Percentiles rank a stretch among this genome's conserved stretches.
Conservation (phyloP, 2,113 vertebrate species). For the Pleuronectes platessa region DNA sequence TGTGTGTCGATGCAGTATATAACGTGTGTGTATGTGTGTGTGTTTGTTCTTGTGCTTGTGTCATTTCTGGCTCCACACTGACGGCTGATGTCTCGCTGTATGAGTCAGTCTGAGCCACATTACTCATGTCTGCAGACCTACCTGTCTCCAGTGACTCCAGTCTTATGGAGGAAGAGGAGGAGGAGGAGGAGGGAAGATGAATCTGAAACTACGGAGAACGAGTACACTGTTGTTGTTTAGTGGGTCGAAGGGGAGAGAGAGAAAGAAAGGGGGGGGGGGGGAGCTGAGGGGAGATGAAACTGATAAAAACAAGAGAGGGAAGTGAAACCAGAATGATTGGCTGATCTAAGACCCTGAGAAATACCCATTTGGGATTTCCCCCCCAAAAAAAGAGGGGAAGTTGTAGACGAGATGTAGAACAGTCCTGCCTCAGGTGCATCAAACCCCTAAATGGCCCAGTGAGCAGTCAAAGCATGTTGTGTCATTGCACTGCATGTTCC, state of each 20-base stretch:
- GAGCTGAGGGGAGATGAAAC: not conserved
- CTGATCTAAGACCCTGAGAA: not conserved
- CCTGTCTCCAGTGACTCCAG: conserved; percentile 65
- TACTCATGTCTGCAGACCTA: conserved; percentile 77
- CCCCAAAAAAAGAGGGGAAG: not conserved
- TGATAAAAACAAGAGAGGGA: not conserved
- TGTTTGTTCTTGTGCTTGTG: conserved; percentile 51
- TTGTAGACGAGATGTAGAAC: not conserved
- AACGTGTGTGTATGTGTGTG: conserved; percentile 36
- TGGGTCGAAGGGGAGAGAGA: not conserved
- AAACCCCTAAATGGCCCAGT: not conserved
- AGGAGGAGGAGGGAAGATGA: conserved; percentile 13
- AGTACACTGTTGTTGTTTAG: not conserved
- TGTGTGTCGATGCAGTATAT: conserved; percentile 23
- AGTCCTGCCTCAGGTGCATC: conserved; percentile 6
- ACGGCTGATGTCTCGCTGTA: conserved; percentile 68
- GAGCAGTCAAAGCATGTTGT: not conserved
- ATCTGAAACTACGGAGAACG: not conserved
- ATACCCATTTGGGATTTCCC: not conserved
- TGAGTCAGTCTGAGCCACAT: conserved; percentile 77
- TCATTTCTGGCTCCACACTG: conserved; percentile 76
- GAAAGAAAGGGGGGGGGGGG: not conserved
- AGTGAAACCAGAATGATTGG: conserved; percentile 20
- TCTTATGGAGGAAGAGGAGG: not conserved
- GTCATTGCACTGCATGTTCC: not conserved